Evolutionary conservation across 2,888 invertebrate genomes (phyloP).

Genomic region (Osmoderma eremita): DNA sequence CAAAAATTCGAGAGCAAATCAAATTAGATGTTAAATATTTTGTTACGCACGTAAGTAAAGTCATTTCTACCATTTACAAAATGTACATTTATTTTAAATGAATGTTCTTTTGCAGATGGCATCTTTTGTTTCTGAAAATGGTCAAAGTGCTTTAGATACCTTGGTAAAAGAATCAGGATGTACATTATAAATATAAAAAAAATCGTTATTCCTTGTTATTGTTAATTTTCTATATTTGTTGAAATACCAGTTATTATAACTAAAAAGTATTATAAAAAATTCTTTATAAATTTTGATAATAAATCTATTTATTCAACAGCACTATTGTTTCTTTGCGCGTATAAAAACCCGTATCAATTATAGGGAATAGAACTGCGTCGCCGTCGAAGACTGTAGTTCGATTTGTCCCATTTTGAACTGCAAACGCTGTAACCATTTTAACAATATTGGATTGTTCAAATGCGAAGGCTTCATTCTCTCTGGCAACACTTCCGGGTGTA

Average conservation of each 20-base stretch:
- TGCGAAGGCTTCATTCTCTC: slow-evolving; percentile 62
- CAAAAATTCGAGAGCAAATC: slow-evolving; percentile 92
- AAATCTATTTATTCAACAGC: slow-evolving; percentile 36
- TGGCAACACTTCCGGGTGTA: slow-evolving; percentile 62
- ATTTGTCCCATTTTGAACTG: slow-evolving; percentile 99
- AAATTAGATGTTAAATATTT: slow-evolving; percentile 86
- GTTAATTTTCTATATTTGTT: slow-evolving; percentile 21
- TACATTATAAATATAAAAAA: slow-evolving; percentile 9
- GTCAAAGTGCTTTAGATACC: slow-evolving; percentile 5
- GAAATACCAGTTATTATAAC: not conserved
- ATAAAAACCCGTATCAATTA: slow-evolving; percentile 57
- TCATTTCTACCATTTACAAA: not conserved
- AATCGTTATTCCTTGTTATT: not conserved
- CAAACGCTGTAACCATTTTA: slow-evolving; percentile 89
- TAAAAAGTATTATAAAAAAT: slow-evolving; percentile 2
- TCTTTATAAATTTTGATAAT: slow-evolving; percentile 33
- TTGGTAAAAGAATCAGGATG: slow-evolving; percentile 27
- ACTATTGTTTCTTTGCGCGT: slow-evolving; percentile 16
- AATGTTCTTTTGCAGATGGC: slow-evolving; percentile 16
- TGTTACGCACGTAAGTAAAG: slow-evolving; percentile 63
- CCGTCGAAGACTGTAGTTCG: slow-evolving; percentile 90
- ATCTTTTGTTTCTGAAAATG: slow-evolving; percentile 15
- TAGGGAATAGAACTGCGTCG: slow-evolving; percentile 88
- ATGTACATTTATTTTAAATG: not conserved
- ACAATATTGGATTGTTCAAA: slow-evolving; percentile 67